These are phyloP conservation scores for Pterocles gutturalis DNA, from an alignment of 2,113 vertebrate genomes.

Conservation along the genomic window DNA sequence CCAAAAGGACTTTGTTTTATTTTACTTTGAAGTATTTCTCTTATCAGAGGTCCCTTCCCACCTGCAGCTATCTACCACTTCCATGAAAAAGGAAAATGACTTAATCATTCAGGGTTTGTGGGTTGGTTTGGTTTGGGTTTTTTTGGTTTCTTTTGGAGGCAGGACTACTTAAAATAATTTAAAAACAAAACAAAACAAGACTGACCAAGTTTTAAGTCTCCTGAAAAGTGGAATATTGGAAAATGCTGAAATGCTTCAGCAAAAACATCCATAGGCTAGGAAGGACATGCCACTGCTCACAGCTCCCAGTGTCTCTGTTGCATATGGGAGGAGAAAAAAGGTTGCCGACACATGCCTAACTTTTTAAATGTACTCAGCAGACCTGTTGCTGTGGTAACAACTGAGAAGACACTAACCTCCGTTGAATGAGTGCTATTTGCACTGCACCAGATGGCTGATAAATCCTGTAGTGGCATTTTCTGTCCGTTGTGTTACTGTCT, in stretches of 20 bases:
- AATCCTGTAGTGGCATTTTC: neutral
- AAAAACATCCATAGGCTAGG: neutral
- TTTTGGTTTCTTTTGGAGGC: neutral
- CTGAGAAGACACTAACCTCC: constrained; percentile 4
- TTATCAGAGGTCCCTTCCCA: neutral
- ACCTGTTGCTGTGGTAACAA: constrained; percentile 73
- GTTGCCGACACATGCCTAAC: constrained; percentile 19
- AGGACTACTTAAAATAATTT: neutral
- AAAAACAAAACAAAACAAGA: neutral
- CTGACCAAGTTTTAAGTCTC: neutral
- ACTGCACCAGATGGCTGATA: constrained; percentile 44
- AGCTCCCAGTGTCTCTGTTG: neutral
- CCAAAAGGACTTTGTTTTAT: neutral
- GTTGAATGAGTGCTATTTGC: neutral
- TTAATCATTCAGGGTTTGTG: neutral
- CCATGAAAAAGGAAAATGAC: neutral
- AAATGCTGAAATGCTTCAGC: neutral
- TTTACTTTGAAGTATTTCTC: neutral
- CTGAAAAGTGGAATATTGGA: neutral
- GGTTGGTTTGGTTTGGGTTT: too few relatives aligned
- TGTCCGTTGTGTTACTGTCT: neutral
- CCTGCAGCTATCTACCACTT: neutral
- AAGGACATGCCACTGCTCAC: neutral
- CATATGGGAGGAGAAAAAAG: neutral
- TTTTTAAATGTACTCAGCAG: constrained; percentile 5